Conservation (phyloP, 2,113 vertebrate species). For the Oenanthe melanoleuca region DNA sequence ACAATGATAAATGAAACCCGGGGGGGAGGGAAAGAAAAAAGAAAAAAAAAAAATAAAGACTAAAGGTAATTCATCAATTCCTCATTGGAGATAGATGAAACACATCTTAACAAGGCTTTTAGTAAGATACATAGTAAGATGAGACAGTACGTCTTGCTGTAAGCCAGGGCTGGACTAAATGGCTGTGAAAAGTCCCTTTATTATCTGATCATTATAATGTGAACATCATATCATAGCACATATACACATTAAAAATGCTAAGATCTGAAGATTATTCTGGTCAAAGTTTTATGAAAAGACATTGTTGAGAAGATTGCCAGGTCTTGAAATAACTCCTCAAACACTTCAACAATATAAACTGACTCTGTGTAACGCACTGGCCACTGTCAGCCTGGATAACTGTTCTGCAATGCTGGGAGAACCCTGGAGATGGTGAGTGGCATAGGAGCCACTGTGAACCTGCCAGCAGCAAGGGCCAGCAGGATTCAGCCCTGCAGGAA, state of each 20-base stretch:
- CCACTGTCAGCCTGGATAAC: neutral
- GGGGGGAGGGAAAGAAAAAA: too few relatives aligned
- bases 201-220: neutral
- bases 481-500: neutral
- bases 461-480: neutral
- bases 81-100: neutral
- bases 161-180: neutral
- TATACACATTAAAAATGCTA: neutral
- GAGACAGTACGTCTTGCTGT: neutral
- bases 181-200: neutral
- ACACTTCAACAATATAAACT: neutral
- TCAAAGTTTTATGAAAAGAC: neutral
- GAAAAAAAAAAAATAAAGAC: neutral
- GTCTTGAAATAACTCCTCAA: neutral
- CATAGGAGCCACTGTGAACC: neutral
- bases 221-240: neutral
- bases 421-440: neutral
- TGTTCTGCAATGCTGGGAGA: neutral
- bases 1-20: neutral
- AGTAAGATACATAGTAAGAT: neutral
- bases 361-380: neutral
- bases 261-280: neutral
- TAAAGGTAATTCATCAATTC: neutral
- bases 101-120: neutral
- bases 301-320: neutral